Evolutionary conservation across 2,797 vertebrate species (phyloP).

Genomic region (Malacoctenus gilli): DNA sequence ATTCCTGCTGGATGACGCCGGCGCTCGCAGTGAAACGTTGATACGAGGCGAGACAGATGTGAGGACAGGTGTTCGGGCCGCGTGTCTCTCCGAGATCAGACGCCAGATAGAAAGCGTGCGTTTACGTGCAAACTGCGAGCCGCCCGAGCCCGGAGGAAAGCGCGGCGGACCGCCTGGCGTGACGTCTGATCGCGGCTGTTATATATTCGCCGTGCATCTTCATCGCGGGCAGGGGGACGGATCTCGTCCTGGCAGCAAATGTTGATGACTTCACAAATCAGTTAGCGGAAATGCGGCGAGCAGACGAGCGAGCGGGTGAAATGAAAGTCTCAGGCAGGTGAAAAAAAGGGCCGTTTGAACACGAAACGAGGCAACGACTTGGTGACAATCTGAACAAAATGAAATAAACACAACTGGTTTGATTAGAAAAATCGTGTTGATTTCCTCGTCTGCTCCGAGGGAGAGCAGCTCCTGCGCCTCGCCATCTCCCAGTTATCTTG

Average conservation of each 20-base stretch:
- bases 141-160: too few species aligned
- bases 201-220: slow-evolving; percentile 51
- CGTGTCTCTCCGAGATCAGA: slow-evolving; percentile 7
- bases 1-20: slow-evolving; percentile 48
- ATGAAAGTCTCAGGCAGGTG: too few species aligned
- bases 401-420: too few species aligned
- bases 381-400: too few species aligned
- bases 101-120: slow-evolving; percentile 1
- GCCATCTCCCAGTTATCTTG: too few species aligned
- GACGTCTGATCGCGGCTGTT: not conserved
- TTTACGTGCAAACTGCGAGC: not conserved
- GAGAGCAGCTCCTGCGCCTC: too few species aligned
- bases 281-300: slow-evolving; percentile 12
- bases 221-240: slow-evolving; percentile 27
- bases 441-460: too few species aligned
- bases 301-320: not conserved
- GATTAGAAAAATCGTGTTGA: too few species aligned
- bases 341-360: too few species aligned
- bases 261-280: slow-evolving; percentile 25
- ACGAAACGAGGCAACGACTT: too few species aligned
- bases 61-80: not conserved
- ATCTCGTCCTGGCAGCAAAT: slow-evolving; percentile 32
- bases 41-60: slow-evolving; percentile 7
- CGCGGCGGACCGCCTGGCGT: not conserved
- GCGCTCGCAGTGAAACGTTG: slow-evolving; percentile 4